Conservation (phyloP, 2,888 invertebrate species). For the Aplocera efformata region DNA sequence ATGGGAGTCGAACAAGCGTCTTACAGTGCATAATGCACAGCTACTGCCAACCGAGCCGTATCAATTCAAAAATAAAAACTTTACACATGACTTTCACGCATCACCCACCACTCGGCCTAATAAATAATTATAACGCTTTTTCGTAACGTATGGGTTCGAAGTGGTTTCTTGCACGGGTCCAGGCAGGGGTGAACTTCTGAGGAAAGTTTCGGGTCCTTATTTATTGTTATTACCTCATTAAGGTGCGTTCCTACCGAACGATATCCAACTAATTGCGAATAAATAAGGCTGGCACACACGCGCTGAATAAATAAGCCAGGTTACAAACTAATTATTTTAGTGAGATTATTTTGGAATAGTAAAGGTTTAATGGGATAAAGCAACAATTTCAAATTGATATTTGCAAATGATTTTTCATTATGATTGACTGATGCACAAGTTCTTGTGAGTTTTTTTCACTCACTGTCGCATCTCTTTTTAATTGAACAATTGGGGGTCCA, state of each 20-base stretch:
- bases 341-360: conserved; percentile 15
- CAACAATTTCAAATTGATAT: no score
- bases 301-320: conserved; percentile 56
- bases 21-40: no score
- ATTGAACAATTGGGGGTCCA: no score
- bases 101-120: conserved; percentile 35
- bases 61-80: conserved; percentile 1
- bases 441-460: no score
- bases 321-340: conserved; percentile 43
- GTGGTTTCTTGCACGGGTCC: conserved; percentile 70
- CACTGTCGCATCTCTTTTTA: no score
- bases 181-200: conserved; percentile 60
- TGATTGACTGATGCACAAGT: no score
- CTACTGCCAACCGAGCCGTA: no score
- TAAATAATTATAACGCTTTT: conserved; percentile 60
- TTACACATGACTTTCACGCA: conserved; percentile 14
- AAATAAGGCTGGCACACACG: conserved; percentile 68
- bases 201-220: conserved; percentile 80
- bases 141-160: conserved; percentile 62
- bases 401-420: no score
- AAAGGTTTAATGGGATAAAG: conserved; percentile 4
- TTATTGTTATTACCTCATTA: conserved; percentile 81
- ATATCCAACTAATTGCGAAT: conserved; percentile 79
- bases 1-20: no score
- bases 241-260: conserved; percentile 74